Evolutionary conservation across 1,140 invertebrate genomes (phyloP).

Genomic region (Anoplolepis gracilipes): DNA sequence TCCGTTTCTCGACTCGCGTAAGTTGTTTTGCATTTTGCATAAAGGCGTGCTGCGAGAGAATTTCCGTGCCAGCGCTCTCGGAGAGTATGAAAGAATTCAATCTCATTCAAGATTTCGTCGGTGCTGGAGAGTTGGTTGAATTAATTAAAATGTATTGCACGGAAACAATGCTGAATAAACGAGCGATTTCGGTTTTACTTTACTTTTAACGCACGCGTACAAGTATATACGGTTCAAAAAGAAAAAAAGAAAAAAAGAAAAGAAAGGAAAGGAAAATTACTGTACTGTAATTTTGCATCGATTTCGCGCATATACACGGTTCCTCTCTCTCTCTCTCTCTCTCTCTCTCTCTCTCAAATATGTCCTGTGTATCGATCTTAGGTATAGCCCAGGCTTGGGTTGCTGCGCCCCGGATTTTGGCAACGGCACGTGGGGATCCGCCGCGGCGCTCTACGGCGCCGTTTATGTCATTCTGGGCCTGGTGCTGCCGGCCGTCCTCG

Average conservation of each 20-base stretch:
- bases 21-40: not conserved
- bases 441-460: conserved; percentile 88
- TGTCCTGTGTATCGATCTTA: conserved; percentile 57
- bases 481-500: conserved; percentile 89
- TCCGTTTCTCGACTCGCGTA: not conserved
- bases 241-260: not conserved
- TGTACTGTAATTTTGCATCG: too few species aligned
- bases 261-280: too few species aligned
- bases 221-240: not conserved
- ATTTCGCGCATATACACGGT: not conserved
- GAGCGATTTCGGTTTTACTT: not conserved
- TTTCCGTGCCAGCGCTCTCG: not conserved
- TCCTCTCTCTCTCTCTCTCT: too few species aligned
- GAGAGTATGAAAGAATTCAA: not conserved
- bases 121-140: not conserved
- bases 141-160: not conserved
- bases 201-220: not conserved
- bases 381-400: conserved; percentile 87
- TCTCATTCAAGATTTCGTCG: conserved; percentile 6
- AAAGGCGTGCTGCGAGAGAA: conserved; percentile 29
- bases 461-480: conserved; percentile 89
- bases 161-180: not conserved
- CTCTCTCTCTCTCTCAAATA: too few species aligned
- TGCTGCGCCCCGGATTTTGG: conserved; percentile 90
- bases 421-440: conserved; percentile 83